These are phyloP conservation scores for Tychaedon coryphoeus DNA, from an alignment of 2,113 vertebrate genomes.

Conservation along the genomic window DNA sequence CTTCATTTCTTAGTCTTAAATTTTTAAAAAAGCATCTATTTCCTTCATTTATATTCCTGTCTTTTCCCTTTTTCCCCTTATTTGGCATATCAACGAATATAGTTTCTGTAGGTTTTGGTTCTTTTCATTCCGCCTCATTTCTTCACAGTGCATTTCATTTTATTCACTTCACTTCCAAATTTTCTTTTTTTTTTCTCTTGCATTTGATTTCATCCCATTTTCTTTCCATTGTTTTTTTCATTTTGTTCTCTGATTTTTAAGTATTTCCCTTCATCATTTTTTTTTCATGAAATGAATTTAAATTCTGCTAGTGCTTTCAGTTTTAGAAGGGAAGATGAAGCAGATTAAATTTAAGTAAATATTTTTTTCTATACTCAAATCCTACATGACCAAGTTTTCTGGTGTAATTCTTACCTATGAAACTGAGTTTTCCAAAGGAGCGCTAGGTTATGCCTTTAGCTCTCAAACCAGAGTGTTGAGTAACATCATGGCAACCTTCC, in stretches of 20 bases:
- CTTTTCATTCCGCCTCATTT: not conserved
- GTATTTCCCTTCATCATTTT: not conserved
- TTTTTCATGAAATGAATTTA: not conserved
- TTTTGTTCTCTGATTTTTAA: not conserved
- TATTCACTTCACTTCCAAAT: not conserved
- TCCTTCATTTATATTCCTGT: not conserved
- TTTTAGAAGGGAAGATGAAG: not conserved
- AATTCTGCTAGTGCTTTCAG: not conserved
- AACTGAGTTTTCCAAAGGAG: not conserved
- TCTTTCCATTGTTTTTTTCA: not conserved
- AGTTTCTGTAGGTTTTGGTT: accelerated
- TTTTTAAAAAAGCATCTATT: not conserved
- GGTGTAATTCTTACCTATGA: not conserved
- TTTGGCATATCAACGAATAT: not conserved
- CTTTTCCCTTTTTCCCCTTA: not conserved
- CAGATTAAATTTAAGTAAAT: not conserved
- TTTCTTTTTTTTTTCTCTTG: not conserved
- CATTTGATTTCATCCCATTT: not conserved
- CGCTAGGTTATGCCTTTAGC: not conserved
- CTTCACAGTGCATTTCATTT: accelerated
- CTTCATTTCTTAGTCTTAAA: not conserved
- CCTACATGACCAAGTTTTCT: not conserved
- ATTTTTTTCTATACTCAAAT: not conserved
- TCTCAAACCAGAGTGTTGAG: not conserved
- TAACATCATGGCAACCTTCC: not conserved